Evolutionary conservation across 2,113 vertebrate species (phyloP), one percentile per base, ranked within the genome.

Genomic region (Dicerorhinus sumatrensis): DNA sequence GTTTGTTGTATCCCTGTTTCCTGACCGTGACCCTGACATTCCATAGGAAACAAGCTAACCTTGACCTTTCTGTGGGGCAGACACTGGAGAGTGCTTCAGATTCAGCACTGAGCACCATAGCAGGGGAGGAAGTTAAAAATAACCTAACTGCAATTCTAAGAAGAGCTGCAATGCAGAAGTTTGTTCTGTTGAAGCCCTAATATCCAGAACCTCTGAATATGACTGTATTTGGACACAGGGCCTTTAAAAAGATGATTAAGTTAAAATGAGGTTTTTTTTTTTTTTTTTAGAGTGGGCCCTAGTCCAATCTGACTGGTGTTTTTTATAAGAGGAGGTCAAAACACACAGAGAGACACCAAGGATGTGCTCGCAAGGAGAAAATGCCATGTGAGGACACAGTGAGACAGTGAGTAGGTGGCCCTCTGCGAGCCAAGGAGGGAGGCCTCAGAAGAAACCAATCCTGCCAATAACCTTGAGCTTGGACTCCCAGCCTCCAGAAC

Each of bases 21-120:
- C 12, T 46, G 2, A 89, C 10, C 7, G 0, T 10, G 11, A 33
- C 2, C 13, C 17, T 3, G 16, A 36, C 56, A 10, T 36, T 69
- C 7, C 31, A 1, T 2, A 60, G 25, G 12, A 51, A 23, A 62
- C 2, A 42, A 27, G 23, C 14, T 33, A 1, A 21, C 4, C 31
- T 51, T 3, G 33, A 39, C 17, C 21, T 3, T 65, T 69, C 21
- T 18, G 1, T 29, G 20, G 39, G 14, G 0, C 11, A 56, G 17
- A 58, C 33, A 2, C 2, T 2, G 5, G 14, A 23, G n/a, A 16
- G 6, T 36, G 8, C 18, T 75, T 72, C 23, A 25, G 65, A 39
- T 56, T 90, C 56, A n/a, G 8, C 3, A 3, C 0, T 10, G 69
- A 36, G 20, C 9, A 5, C 11, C 31, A 2, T 6, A 3, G 1